Conservation (phyloP, 1,140 invertebrate species). For the Hesperophylax magnus region DNA sequence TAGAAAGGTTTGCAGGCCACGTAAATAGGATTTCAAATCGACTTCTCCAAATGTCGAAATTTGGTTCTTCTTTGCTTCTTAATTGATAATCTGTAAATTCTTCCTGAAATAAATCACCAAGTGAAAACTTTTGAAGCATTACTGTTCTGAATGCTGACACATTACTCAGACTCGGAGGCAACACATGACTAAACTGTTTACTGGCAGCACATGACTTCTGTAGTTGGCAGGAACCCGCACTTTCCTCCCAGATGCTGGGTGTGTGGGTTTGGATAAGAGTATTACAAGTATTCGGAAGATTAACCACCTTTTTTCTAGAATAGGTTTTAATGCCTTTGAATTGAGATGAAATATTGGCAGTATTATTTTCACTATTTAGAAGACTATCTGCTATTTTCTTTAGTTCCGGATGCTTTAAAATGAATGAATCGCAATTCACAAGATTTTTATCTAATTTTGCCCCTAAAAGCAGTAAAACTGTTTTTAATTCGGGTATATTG, state of each 20-base stretch:
- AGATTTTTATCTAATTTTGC: conserved; percentile 38
- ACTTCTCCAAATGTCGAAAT: conserved; percentile 18
- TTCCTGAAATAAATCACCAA: background rate
- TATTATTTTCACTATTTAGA: conserved; percentile 26
- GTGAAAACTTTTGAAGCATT: conserved; percentile 31
- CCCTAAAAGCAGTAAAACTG: conserved; percentile 30
- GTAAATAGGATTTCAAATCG: conserved; percentile 47
- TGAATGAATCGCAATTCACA: background rate
- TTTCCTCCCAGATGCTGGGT: background rate
- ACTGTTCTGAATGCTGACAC: conserved; percentile 34
- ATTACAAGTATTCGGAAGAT: background rate
- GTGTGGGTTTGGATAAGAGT: background rate
- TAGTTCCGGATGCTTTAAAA: background rate
- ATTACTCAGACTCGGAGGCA: conserved; percentile 23
- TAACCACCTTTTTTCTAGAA: conserved; percentile 47
- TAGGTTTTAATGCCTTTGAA: conserved; percentile 45
- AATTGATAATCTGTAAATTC: background rate
- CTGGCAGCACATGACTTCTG: too few relatives aligned
- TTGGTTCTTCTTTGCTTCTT: background rate
- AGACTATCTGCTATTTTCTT: conserved; percentile 25
- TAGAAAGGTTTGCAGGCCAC: conserved; percentile 46
- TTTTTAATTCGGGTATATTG: conserved; percentile 28
- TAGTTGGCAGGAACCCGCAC: too few relatives aligned
- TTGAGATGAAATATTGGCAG: conserved; percentile 6
- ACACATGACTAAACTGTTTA: background rate